Conservation (phyloP, 2,113 vertebrate species). For the Varanus salvator region DNA sequence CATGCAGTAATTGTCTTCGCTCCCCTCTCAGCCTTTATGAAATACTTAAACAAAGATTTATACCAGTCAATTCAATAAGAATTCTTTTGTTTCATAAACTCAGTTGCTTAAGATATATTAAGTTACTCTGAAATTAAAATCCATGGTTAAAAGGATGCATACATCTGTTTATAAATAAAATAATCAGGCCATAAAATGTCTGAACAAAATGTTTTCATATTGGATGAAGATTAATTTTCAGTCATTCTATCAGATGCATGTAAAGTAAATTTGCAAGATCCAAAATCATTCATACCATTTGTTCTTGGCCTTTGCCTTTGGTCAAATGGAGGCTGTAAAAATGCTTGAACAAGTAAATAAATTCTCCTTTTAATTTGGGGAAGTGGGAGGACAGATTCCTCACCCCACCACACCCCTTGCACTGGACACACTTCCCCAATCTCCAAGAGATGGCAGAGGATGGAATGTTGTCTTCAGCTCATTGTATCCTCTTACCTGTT, state of each 20-base stretch:
- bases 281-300: background rate
- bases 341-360: background rate
- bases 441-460: background rate
- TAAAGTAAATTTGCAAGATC: background rate
- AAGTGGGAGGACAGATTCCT: background rate
- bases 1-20: background rate
- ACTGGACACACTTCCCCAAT: background rate
- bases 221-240: background rate
- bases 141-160: background rate
- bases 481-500: slow-evolving; percentile 63
- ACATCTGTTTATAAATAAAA: background rate
- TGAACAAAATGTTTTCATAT: background rate
- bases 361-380: background rate
- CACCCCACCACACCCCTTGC: too few relatives aligned
- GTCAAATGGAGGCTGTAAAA: background rate
- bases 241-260: too few relatives aligned
- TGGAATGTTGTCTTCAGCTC: background rate
- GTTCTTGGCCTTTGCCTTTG: background rate
- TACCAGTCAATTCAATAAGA: background rate
- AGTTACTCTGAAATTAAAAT: background rate
- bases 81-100: background rate
- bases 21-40: background rate
- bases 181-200: background rate
- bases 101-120: background rate
- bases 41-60: background rate